Percentiles rank a stretch among this genome's conserved stretches.
phyloP scores from a whole-genome alignment of 1,140 invertebrate species.

The Adelges cooleyi region DNA sequence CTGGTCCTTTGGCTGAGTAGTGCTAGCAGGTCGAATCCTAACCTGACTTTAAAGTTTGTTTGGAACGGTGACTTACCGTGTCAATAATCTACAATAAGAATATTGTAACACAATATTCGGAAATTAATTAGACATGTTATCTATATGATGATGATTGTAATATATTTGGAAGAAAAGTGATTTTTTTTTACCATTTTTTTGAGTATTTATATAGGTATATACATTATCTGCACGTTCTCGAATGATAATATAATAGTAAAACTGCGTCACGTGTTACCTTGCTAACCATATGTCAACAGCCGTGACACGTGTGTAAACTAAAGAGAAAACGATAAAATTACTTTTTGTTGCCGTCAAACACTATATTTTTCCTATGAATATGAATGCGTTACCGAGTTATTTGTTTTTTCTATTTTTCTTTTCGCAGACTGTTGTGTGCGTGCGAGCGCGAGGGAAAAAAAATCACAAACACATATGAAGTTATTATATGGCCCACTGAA shows the following conservation, averaged over 20 bases:
- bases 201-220: too few species aligned
- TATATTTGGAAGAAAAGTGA: too few species aligned
- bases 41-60: too few species aligned
- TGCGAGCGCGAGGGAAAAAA: not conserved
- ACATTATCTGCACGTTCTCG: too few species aligned
- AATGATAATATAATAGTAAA: slow-evolving; percentile 11
- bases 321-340: not conserved
- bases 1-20: too few species aligned
- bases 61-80: too few species aligned
- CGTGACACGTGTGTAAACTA: slow-evolving; percentile 8
- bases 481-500: slow-evolving; percentile 19
- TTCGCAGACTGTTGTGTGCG: not conserved
- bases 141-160: too few species aligned
- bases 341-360: not conserved
- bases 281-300: slow-evolving; percentile 26
- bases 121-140: too few species aligned
- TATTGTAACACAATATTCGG: too few species aligned
- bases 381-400: not conserved
- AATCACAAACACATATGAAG: not conserved
- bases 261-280: slow-evolving; percentile 11
- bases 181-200: too few species aligned
- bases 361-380: slow-evolving; percentile 17
- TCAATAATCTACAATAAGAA: too few species aligned
- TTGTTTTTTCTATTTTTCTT: not conserved
- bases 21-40: too few species aligned